Base-by-base conservation (phyloP, 2,888 invertebrate species). In the Cactoblastis cactorum region DNA sequence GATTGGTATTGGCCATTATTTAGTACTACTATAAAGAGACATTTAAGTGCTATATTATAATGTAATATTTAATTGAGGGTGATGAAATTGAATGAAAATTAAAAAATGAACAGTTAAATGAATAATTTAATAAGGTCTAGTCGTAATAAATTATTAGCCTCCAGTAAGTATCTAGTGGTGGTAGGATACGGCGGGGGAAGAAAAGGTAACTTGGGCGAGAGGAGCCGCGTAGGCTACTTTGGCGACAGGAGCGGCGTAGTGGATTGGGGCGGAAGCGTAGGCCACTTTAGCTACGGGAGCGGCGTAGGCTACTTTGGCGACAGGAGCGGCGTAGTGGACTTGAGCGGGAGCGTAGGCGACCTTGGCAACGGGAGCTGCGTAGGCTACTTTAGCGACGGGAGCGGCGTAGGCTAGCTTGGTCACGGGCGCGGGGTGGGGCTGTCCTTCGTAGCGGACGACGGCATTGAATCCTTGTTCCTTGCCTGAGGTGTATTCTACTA, bases 401-500 rank as follows among this genome's bases (percentile, higher is more conserved):
- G 66, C 59, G 37, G 63, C 58, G 48, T 59, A 56, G 35, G 53
- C 51, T 38, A 53, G 8, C 48, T 62, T 62, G 38, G 62, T 59
- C 1, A 67, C 62, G 45, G 71, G 74, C 22, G 69, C 70, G 14
- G 57, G 51, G 3, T 54, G 50, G 47, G 66, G 63, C 52, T 65
- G 63, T 14, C 68, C 68, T 57, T 74, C 71, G 58, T 69, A 68
- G 54, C 66, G 69, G 48, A 72, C 72, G 56, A 62, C 49, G 45
- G 72, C 71, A 59, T 68, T 70, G 66, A 71, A 72, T 28, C 72
- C 74, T 61, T 63, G 58, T 49, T 67, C 67, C 59, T 68, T 67
- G 61, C 90, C 90, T 52, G 80, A 77, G 58, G 72, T 69, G 69
- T 80, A 91, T 60, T 90, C 88, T 32, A 91, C 91, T 53, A 87